Percentiles rank a stretch among this genome's conserved stretches.
Conservation (phyloP, 2,888 invertebrate genomes). For the Megamerina dolium region DNA sequence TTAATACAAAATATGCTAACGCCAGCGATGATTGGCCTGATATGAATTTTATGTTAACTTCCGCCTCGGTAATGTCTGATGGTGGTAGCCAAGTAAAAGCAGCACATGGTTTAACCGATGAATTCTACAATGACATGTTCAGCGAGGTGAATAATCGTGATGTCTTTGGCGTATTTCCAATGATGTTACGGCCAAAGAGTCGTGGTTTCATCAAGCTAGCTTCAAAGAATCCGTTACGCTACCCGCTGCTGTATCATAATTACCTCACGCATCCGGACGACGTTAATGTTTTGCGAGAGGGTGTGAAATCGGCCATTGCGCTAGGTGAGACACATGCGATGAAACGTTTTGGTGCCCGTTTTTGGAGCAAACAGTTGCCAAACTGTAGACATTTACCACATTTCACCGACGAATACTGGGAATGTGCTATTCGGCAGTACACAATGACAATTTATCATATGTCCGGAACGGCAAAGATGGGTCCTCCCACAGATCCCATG, state of each 20-base stretch:
- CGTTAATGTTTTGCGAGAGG: slow-evolving; percentile 74
- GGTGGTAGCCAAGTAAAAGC: slow-evolving; percentile 74
- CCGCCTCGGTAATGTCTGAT: slow-evolving; percentile 74
- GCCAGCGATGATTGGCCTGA: slow-evolving; percentile 85
- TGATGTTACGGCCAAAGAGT: slow-evolving; percentile 85
- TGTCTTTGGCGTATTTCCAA: slow-evolving; percentile 77
- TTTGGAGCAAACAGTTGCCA: slow-evolving; percentile 67
- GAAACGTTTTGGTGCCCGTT: slow-evolving; percentile 72
- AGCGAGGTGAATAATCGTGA: slow-evolving; percentile 66
- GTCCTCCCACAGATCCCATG: slow-evolving; percentile 65
- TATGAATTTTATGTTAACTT: slow-evolving; percentile 84
- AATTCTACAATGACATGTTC: slow-evolving; percentile 73
- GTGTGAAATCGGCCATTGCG: slow-evolving; percentile 78
- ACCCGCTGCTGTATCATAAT: slow-evolving; percentile 86
- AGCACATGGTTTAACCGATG: slow-evolving; percentile 76
- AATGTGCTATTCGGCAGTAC: slow-evolving; percentile 75
- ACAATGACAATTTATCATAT: slow-evolving; percentile 85
- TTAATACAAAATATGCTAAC: slow-evolving; percentile 83
- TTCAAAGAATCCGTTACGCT: slow-evolving; percentile 65
- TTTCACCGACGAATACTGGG: slow-evolving; percentile 82
- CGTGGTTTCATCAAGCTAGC: slow-evolving; percentile 71
- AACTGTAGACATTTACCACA: slow-evolving; percentile 74
- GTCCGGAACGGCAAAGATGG: slow-evolving; percentile 82
- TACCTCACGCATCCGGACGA: slow-evolving; percentile 85
- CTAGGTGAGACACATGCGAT: slow-evolving; percentile 72